A percentile compares a stretch with the other conserved stretches of the same genome.
Conservation (phyloP, 2,113 vertebrate species). For the Sus scrofa region DNA sequence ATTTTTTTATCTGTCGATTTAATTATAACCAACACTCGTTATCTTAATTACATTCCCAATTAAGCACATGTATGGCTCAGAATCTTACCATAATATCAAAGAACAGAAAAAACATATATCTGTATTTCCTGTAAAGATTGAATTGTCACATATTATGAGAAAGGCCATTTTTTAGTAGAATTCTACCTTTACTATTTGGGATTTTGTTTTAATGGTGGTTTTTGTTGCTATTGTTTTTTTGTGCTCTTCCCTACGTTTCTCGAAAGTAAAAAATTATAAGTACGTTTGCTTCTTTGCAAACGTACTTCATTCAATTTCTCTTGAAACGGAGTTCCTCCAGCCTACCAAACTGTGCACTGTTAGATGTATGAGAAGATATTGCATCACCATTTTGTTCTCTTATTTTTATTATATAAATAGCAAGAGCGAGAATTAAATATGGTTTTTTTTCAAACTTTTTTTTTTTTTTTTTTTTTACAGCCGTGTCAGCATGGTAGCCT, state of each 20-base stretch:
- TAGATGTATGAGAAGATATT: neutral
- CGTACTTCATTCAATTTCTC: neutral
- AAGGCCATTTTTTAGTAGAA: slow-evolving; percentile 35
- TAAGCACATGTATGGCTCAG: slow-evolving; percentile 27
- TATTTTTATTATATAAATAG: neutral
- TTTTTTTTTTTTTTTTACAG: slow-evolving; percentile 59
- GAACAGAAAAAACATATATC: slow-evolving; percentile 21
- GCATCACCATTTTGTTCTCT: neutral
- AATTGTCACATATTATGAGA: slow-evolving; percentile 1
- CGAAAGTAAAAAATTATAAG: slow-evolving; percentile 44
- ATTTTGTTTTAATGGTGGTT: slow-evolving; percentile 8
- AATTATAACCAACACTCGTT: slow-evolving; percentile 52
- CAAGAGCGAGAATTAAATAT: slow-evolving; percentile 45
- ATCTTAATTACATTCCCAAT: slow-evolving; percentile 66
- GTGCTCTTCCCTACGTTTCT: neutral
- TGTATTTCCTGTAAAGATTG: slow-evolving; percentile 20
- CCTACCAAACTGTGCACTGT: neutral
- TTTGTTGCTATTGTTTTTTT: neutral
- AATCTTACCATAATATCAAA: neutral
- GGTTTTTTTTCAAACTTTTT: slow-evolving; percentile 50
- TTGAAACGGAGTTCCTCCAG: neutral
- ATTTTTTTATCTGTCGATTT: slow-evolving; percentile 64
- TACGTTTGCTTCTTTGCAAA: slow-evolving; percentile 23
- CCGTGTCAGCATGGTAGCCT: slow-evolving; percentile 60
- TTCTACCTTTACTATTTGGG: neutral